Conservation (phyloP, 2,888 invertebrate genomes). For the Myopa testacea region DNA sequence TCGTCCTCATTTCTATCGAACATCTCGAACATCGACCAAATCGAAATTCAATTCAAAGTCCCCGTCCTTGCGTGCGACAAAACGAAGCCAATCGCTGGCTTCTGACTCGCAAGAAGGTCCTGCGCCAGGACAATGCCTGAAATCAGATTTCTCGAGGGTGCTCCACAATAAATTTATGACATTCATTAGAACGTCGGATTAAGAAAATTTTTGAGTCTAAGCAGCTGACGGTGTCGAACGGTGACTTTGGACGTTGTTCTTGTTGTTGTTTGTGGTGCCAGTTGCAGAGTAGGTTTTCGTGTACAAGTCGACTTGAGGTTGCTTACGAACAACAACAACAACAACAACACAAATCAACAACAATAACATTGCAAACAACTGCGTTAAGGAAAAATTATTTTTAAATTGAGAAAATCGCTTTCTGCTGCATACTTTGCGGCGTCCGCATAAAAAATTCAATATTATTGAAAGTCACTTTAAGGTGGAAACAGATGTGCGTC, state of each 20-base stretch:
- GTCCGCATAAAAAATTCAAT: slow-evolving; percentile 34
- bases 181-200: slow-evolving; percentile 67
- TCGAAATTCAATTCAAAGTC: slow-evolving; percentile 21
- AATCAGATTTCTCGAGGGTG: slow-evolving; percentile 49
- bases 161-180: slow-evolving; percentile 66
- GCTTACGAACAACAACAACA: slow-evolving; percentile 30
- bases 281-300: slow-evolving; percentile 52
- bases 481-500: slow-evolving; percentile 52
- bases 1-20: background rate
- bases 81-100: slow-evolving; percentile 64
- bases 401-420: slow-evolving; percentile 20
- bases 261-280: slow-evolving; percentile 25
- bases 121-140: slow-evolving; percentile 13
- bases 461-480: slow-evolving; percentile 60
- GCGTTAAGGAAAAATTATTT: slow-evolving; percentile 12
- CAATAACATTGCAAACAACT: slow-evolving; percentile 16
- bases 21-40: slow-evolving; percentile 2
- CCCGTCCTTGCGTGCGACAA: slow-evolving; percentile 40
- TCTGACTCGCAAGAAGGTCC: background rate
- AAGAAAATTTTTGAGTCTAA: slow-evolving; percentile 58
- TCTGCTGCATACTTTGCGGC: slow-evolving; percentile 21
- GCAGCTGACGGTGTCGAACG: slow-evolving; percentile 61
- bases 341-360: slow-evolving; percentile 8
- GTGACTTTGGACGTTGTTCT: slow-evolving; percentile 17
- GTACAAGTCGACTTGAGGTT: slow-evolving; percentile 52